Conservation (phyloP, 2,113 vertebrate species). For the Kryptolebias marmoratus region DNA sequence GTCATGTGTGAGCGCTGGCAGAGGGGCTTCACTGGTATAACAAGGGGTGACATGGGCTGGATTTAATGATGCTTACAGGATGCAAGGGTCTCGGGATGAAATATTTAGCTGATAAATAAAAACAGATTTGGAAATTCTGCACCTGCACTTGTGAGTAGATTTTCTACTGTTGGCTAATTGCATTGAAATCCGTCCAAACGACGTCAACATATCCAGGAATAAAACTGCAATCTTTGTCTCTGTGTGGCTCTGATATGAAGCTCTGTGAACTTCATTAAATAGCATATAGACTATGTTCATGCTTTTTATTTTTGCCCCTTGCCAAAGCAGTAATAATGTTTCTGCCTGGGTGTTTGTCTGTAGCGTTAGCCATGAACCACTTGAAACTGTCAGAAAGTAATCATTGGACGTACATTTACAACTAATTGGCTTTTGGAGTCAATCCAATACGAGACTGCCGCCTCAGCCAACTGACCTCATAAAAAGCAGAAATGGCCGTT, state of each 20-base stretch:
- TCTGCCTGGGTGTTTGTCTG: no score
- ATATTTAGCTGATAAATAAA: constrained; percentile 4
- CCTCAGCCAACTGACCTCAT: no score
- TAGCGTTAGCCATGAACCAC: no score
- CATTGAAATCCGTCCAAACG: not conserved
- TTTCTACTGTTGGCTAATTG: not conserved
- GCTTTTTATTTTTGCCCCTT: no score
- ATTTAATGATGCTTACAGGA: constrained; percentile 25
- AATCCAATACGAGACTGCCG: no score
- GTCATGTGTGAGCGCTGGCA: constrained; percentile 50
- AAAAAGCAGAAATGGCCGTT: no score
- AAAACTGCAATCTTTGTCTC: not conserved
- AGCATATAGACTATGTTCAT: no score
- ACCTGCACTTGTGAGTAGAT: not conserved
- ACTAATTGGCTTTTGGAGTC: no score
- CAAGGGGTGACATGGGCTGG: constrained; percentile 16
- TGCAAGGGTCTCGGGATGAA: not conserved
- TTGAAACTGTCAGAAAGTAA: no score
- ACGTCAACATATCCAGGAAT: not conserved
- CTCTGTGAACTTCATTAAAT: no score
- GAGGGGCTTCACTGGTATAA: constrained; percentile 28
- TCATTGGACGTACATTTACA: no score
- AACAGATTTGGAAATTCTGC: constrained; percentile 9
- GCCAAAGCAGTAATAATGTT: no score
- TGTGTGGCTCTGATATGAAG: not conserved